Conservation (phyloP, 2,888 invertebrate genomes). For the Nymphalis c-album region DNA sequence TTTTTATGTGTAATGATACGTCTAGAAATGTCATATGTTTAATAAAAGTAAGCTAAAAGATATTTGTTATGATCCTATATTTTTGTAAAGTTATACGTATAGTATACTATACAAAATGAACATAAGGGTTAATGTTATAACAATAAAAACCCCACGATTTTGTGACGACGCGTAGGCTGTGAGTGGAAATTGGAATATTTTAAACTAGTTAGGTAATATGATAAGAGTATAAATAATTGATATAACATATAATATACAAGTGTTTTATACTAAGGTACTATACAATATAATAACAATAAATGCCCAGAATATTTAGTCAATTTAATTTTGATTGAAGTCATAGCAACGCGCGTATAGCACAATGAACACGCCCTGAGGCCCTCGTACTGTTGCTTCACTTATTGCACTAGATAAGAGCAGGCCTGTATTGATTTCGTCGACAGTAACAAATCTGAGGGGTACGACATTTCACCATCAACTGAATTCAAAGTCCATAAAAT, state of each 20-base stretch:
- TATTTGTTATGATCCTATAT: too few relatives aligned
- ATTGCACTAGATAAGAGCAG: slow-evolving; percentile 37
- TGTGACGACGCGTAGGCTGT: slow-evolving; percentile 55
- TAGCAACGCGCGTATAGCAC: slow-evolving; percentile 31
- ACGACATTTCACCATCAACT: slow-evolving; percentile 67
- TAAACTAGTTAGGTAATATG: not conserved
- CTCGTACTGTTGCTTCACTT: slow-evolving; percentile 45
- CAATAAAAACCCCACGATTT: slow-evolving; percentile 1
- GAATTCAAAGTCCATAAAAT: slow-evolving; percentile 77
- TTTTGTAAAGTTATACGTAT: too few relatives aligned
- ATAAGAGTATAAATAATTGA: too few relatives aligned
- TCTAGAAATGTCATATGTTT: too few relatives aligned
- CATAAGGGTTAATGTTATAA: slow-evolving; percentile 14
- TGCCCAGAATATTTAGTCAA: slow-evolving; percentile 21
- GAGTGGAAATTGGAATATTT: slow-evolving; percentile 47
- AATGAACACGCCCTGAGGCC: slow-evolving; percentile 42
- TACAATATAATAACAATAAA: slow-evolving; percentile 2
- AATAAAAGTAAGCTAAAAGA: too few relatives aligned
- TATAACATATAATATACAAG: too few relatives aligned
- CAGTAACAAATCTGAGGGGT: slow-evolving; percentile 57
- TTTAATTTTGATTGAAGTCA: slow-evolving; percentile 16
- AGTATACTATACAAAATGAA: too few relatives aligned
- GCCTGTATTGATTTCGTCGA: slow-evolving; percentile 60
- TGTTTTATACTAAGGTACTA: not conserved
- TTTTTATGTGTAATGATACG: too few relatives aligned